Evolutionary conservation across 2,888 invertebrate species (phyloP).

Genomic region (Drosophila demipolita): DNA sequence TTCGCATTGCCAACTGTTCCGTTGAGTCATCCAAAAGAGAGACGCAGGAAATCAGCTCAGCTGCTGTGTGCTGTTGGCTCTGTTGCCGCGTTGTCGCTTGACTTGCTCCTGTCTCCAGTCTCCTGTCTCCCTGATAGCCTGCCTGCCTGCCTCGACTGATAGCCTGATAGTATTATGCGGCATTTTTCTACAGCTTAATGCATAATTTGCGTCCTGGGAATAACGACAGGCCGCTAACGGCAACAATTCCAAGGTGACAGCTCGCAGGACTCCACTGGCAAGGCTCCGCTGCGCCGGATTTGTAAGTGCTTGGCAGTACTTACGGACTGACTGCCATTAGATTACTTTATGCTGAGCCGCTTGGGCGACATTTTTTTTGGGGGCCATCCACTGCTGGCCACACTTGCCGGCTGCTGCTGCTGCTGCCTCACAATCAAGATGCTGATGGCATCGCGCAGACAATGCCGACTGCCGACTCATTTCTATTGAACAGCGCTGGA

Average conservation of each 20-base stretch:
- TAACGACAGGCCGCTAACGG: conserved; percentile 42
- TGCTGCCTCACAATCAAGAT: conserved; percentile 51
- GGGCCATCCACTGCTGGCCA: conserved; percentile 27
- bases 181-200: conserved; percentile 79
- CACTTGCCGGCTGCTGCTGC: conserved; percentile 16
- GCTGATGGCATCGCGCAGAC: conserved; percentile 48
- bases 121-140: not conserved
- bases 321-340: conserved; percentile 67
- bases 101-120: conserved; percentile 18
- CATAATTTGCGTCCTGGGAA: conserved; percentile 79
- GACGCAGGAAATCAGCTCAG: conserved; percentile 52
- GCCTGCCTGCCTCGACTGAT: conserved; percentile 54
- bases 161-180: conserved; percentile 73
- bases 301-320: conserved; percentile 68
- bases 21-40: conserved; percentile 33
- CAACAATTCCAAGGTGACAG: conserved; percentile 39
- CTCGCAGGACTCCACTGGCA: conserved; percentile 10
- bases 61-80: conserved; percentile 2
- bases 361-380: conserved; percentile 38
- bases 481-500: conserved; percentile 40
- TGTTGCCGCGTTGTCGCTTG: conserved; percentile 4
- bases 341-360: conserved; percentile 69
- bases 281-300: not conserved
- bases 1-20: conserved; percentile 39
- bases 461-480: conserved; percentile 31